These are phyloP conservation scores for Flexamia atlantica DNA, from an alignment of 2,888 invertebrate species.

Conservation along the genomic window DNA sequence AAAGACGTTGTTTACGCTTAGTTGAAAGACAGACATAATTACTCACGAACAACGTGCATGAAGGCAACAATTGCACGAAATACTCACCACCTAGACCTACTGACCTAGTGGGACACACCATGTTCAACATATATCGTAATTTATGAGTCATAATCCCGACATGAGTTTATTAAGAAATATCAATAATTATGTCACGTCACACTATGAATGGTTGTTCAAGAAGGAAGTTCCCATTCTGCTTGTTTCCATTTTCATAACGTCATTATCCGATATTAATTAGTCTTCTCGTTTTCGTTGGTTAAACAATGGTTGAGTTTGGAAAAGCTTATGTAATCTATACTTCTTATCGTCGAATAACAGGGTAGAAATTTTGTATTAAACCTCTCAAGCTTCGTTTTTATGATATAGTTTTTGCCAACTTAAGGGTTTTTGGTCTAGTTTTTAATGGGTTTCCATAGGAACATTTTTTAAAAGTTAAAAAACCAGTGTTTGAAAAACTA, in stretches of 20 bases:
- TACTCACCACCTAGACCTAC: neutral
- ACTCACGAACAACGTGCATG: neutral
- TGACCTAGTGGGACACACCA: neutral
- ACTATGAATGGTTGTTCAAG: neutral
- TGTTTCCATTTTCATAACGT: neutral
- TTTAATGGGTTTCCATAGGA: too few species aligned
- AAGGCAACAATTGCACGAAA: neutral
- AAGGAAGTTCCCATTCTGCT: neutral
- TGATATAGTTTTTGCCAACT: too few species aligned
- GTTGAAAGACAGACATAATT: conserved; percentile 25
- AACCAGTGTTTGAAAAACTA: too few species aligned
- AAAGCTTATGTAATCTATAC: too few species aligned
- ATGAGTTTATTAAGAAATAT: neutral
- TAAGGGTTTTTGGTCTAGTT: too few species aligned
- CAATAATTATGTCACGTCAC: neutral
- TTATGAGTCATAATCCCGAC: neutral
- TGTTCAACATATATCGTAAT: neutral
- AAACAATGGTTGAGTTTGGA: too few species aligned
- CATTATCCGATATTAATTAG: neutral
- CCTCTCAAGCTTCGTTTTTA: too few species aligned
- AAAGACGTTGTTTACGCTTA: conserved; percentile 5
- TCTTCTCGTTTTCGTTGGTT: neutral
- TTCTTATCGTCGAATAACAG: too few species aligned
- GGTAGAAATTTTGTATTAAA: too few species aligned
- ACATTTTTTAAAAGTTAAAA: too few species aligned